Base-by-base conservation (phyloP, 2,113 vertebrate genomes). In the Monarcha castaneiventris region DNA sequence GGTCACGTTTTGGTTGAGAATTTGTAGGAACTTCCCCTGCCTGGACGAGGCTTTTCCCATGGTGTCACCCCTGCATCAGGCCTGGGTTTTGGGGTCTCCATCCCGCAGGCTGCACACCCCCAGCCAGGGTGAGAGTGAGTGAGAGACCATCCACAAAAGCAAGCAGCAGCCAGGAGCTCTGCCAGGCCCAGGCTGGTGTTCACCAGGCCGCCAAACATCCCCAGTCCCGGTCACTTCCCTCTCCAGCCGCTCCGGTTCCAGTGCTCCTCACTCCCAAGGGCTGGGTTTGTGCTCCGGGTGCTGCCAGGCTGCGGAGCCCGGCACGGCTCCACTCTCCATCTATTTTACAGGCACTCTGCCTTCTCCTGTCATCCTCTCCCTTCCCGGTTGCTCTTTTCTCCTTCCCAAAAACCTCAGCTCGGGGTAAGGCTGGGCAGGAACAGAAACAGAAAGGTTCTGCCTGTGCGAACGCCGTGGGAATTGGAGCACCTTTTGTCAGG, bases 401-500 rank as follows among this genome's bases (percentile, higher is more conserved):
- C 75, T 88, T 95, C 90, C 79, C 67, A 16, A 82, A 89, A 67
- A 26, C 27, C 90, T 81, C 86, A 11, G 66, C 61, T 71, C 83
- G 35, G 86, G 68, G 32, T 69, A 44, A 90, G 79, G 76, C 82
- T 74, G 88, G 61, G 91, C 66, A 89, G 0, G 15, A 75, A 79
- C 56, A 63, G 35, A 13, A 44, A 16, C 44, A 87, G 88, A 59
- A 37, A 15, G 23, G n/a, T 37, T 59, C 75, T 71, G 37, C 82
- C 71, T 15, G 85, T 0, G 11, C 0, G 9, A 90, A 25, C 13
- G 11, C 72, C 2, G 10, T 2, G 55, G 83, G 64, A 90, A 86
- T 63, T 52, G 51, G 86, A 95, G 51, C 94, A 93, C 90, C 96
- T 95, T 93, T 90, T 51, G 92, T 87, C 83, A 74, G 94, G 59